Conservation (phyloP, 1,140 invertebrate species). For the Leptopilina boulardi region DNA sequence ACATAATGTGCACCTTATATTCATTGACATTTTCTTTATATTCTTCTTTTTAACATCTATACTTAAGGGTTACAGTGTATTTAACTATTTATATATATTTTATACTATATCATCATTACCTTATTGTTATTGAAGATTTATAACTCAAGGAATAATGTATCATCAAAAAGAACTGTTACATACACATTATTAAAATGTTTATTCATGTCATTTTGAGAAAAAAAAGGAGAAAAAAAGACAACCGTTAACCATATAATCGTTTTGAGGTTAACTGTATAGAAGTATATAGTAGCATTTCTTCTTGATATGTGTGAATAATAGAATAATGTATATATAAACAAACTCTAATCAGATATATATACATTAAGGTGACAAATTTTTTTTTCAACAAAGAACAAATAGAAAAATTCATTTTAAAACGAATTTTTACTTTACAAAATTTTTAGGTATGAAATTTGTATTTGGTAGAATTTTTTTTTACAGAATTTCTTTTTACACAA, state of each 20-base stretch:
- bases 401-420: too few relatives aligned
- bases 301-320: neutral
- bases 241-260: neutral
- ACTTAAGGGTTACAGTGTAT: too few relatives aligned
- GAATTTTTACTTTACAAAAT: too few relatives aligned
- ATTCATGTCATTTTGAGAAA: neutral
- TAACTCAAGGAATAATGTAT: neutral
- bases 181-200: constrained; percentile 1
- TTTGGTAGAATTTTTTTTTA: too few relatives aligned
- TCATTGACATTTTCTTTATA: neutral
- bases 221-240: neutral
- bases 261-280: neutral
- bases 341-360: neutral
- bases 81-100: too few relatives aligned
- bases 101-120: neutral
- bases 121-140: constrained; percentile 1
- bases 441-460: too few relatives aligned
- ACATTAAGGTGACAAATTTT: neutral
- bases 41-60: neutral
- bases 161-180: constrained; percentile 2
- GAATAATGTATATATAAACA: neutral
- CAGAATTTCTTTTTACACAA: too few relatives aligned
- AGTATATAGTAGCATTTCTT: too few relatives aligned
- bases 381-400: too few relatives aligned
- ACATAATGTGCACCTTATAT: neutral